Base-by-base conservation (phyloP, 1,140 invertebrate species). In the Aculops lycopersici region DNA sequence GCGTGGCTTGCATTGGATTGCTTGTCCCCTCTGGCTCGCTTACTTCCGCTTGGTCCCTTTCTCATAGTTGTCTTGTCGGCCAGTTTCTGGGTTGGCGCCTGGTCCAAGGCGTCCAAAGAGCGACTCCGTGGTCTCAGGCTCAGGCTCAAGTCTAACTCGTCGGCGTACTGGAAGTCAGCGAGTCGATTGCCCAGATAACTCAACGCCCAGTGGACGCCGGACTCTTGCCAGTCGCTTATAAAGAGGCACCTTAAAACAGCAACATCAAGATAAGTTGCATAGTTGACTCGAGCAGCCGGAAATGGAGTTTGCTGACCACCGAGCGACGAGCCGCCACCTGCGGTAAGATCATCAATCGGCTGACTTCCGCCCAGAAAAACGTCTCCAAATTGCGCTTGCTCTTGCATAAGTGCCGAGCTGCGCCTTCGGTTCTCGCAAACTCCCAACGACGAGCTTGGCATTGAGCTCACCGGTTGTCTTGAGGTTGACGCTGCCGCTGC, bases 161-260 rank as follows among this genome's bases (percentile, higher is more conserved):
- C n/a, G n/a, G n/a, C n/a, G n/a, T n/a, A n/a, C n/a, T n/a, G n/a
- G n/a, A n/a, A n/a, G n/a, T n/a, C n/a, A n/a, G n/a, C n/a, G n/a
- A n/a, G n/a, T 77, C 79, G 68, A 51, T 80, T 75, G 47, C 77
- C 75, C 36, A 86, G 59, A 58, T 73, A 97, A 54, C 83, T 74
- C n/a, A 95, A 56, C 19, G 79, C 81, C 90, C 90, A 98, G 59
- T 74, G 80, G 19, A 94, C 71, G 1, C 90, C 90, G 58, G 95
- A 86, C 56, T 94, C 86, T 50, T 78, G 71, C 92, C 92, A 98
- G 52, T 90, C 80, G 1, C 76, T 68, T 43, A 88, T 75, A 56
- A 95, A 90, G n/a, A 98, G 64, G 58, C 86, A 95, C 39, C 86
- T 65, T 17, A 97, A 54, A 3, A 92, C 81, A 13, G 83, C 79